A percentile compares a stretch with the other conserved stretches of the same genome.
Conservation (phyloP, 2,113 vertebrate genomes). For the Myrmecobius fasciatus region DNA sequence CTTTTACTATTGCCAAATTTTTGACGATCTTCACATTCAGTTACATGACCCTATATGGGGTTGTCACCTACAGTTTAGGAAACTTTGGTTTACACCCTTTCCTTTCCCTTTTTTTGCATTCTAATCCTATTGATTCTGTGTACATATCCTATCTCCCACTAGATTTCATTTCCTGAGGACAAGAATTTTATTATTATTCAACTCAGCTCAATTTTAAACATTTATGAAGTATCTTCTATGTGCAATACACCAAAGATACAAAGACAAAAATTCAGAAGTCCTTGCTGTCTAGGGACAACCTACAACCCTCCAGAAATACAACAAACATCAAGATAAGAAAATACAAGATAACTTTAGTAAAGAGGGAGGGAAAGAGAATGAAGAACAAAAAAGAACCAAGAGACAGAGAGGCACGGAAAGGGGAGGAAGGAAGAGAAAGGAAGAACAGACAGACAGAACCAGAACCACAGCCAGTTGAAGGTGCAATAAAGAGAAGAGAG, state of each 20-base stretch:
- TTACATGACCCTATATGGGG: no score
- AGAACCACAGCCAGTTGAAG: no score
- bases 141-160: background rate
- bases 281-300: background rate
- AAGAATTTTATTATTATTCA: background rate
- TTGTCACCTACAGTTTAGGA: no score
- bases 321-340: background rate
- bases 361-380: background rate
- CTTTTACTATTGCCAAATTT: no score
- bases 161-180: background rate
- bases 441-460: no score
- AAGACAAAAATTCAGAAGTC: background rate
- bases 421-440: no score
- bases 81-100: background rate
- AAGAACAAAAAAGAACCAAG: no score
- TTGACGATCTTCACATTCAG: no score
- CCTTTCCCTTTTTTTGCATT: background rate
- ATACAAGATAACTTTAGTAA: background rate
- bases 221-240: background rate
- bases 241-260: background rate
- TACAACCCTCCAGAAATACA: background rate
- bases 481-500: no score
- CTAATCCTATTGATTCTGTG: background rate
- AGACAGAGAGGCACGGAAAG: no score
- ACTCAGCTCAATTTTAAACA: background rate